Evolutionary conservation across 2,797 vertebrate genomes (phyloP).

Genomic region (Champsocephalus esox): DNA sequence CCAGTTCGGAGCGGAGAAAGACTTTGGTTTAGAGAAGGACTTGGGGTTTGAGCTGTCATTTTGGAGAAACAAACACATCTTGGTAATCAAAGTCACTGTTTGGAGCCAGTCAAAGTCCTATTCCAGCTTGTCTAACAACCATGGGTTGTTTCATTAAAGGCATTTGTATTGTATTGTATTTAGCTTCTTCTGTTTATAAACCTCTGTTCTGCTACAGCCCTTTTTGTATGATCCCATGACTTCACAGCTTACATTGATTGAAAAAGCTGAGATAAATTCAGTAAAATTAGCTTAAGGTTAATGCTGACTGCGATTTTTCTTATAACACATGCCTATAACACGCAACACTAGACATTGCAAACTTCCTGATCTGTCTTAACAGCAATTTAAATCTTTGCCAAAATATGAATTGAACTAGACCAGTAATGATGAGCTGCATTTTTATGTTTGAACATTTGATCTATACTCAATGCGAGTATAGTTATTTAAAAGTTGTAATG

Average conservation of each 20-base stretch:
- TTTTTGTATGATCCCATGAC: constrained; percentile 7
- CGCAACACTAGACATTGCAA: not conserved
- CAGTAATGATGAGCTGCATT: no score
- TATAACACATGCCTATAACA: no score
- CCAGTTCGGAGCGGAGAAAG: constrained; percentile 66
- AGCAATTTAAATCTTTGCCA: not conserved
- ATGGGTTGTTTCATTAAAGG: constrained; percentile 56
- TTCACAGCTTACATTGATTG: constrained; percentile 10
- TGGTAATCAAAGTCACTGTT: constrained; percentile 79
- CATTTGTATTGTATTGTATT: constrained; percentile 61
- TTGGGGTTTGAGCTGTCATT: constrained; percentile 79
- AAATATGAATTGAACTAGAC: not conserved
- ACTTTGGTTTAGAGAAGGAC: constrained; percentile 73
- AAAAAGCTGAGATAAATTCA: constrained; percentile 15
- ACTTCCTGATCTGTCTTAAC: not conserved
- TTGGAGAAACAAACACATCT: constrained; percentile 81
- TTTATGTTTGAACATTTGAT: no score
- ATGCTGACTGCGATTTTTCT: not conserved
- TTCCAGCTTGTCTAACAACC: constrained; percentile 60
- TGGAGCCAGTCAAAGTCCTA: constrained; percentile 68
- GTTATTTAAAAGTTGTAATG: no score
- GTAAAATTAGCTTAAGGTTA: not conserved
- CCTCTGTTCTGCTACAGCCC: constrained; percentile 24
- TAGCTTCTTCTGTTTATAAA: constrained; percentile 55
- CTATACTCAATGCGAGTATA: no score